Evolutionary conservation across 2,888 invertebrate genomes (phyloP).

Genomic region (Pachycephus smyrnensis): DNA sequence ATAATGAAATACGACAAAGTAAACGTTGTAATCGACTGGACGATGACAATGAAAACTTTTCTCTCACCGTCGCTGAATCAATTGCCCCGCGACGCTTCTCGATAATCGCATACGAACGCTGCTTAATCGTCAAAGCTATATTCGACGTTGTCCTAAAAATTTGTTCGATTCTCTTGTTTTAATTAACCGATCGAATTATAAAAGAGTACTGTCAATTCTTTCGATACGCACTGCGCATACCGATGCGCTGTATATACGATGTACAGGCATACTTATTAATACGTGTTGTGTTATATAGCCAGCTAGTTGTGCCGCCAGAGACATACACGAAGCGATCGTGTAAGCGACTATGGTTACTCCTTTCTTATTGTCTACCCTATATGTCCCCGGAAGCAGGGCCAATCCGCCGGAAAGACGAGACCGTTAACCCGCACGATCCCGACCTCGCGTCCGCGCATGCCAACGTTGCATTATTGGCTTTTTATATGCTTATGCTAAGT

Average conservation of each 20-base stretch:
- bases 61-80: no score
- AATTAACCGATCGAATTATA: no score
- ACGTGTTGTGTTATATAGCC: constrained; percentile 41
- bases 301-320: constrained; percentile 26
- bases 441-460: constrained; percentile 63
- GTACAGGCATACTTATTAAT: constrained; percentile 56
- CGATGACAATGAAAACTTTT: no score
- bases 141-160: no score
- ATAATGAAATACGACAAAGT: no score
- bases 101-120: no score
- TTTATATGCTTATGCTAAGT: constrained; percentile 53
- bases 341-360: constrained; percentile 22
- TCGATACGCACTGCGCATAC: constrained; percentile 36
- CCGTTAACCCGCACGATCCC: constrained; percentile 66
- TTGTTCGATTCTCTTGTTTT: no score
- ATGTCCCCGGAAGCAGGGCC: constrained; percentile 67
- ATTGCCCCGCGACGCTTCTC: no score
- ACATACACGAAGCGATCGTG: constrained; percentile 27
- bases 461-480: constrained; percentile 58
- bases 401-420: constrained; percentile 66
- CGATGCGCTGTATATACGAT: constrained; percentile 45
- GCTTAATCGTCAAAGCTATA: no score
- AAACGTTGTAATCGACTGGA: no score
- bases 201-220: no score
- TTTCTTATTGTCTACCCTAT: constrained; percentile 65